phyloP scores from a whole-genome alignment of 2,113 vertebrate genomes.

The Pelvicachromis taeniatus region DNA sequence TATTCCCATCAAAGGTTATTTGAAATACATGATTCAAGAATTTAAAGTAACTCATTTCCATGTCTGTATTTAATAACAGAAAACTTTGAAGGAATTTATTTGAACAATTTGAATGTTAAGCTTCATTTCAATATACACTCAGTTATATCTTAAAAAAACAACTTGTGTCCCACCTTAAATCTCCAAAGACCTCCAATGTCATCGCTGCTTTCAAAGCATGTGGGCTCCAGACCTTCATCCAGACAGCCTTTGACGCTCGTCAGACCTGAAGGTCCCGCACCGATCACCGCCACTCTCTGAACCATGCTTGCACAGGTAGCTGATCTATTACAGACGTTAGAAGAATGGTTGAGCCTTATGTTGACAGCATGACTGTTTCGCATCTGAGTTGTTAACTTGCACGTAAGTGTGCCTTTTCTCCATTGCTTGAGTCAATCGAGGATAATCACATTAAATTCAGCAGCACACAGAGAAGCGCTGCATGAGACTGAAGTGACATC shows the following conservation, averaged over 20 bases:
- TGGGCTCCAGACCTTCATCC: slow-evolving; percentile 78
- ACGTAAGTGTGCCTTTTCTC: neutral
- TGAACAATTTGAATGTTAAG: neutral
- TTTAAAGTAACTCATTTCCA: neutral
- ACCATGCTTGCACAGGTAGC: neutral
- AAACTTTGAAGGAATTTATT: neutral
- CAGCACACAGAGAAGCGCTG: neutral
- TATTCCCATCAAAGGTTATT: neutral
- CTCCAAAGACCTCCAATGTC: slow-evolving; percentile 82
- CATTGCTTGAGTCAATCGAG: neutral
- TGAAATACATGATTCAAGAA: neutral
- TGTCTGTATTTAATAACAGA: neutral
- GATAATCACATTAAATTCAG: neutral
- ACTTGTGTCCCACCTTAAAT: slow-evolving; percentile 63
- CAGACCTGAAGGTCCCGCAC: slow-evolving; percentile 75
- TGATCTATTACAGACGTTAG: neutral
- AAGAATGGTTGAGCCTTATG: neutral
- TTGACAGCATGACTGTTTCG: neutral
- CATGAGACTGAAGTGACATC: neutral
- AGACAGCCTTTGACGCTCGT: slow-evolving; percentile 78
- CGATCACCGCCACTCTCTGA: slow-evolving; percentile 71
- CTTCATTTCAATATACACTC: neutral
- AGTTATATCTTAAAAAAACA: fast-evolving
- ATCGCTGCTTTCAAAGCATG: slow-evolving; percentile 79
- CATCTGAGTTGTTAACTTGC: neutral